Base-by-base conservation (phyloP, 2,113 vertebrate species). In the Semicossyphus pulcher region DNA sequence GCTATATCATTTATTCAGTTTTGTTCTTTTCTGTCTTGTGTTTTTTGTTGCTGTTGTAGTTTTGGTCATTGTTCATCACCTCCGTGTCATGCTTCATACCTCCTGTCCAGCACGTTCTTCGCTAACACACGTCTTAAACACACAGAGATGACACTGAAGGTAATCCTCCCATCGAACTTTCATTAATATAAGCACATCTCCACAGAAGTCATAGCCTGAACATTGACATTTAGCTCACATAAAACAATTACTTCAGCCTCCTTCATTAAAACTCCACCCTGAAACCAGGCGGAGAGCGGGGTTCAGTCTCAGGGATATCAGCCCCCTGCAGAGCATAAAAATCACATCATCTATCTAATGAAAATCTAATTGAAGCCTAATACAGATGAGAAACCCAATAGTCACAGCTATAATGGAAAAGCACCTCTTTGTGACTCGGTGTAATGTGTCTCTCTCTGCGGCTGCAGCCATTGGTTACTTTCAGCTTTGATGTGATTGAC, bases 261-360 rank as follows among this genome's bases (percentile, higher is more conserved):
- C 63, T 58, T 65, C 53, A 72, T 72, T 84, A 82, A 62, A 80
- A 57, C 29, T 72, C 25, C 34, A 71, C 80, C 48, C 62, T 65
- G 18, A 60, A 60, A 45, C 3, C 37, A 25, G 57, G 61, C 28
- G 47, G 62, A 76, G 34, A 53, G 56, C 7, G 21, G 60, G 41
- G 20, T 67, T 64, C 37, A 68, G 11, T 63, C 75, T 68, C 14
- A 3, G 66, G 37, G 53, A 73, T 73, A 69, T 76, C 20, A 76
- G 61, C 59, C 20, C 72, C 79, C 64, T 62, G 74, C 63, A 62
- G 82, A 85, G 79, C 84, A 81, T 34, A 61, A 53, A 57, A 84
- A 75, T 66, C 79, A 71, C 65, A 78, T 41, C 52, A 75, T 74
- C 84, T 69, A 62, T 83, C 68, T 77, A 85, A 86, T 83, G 81